A percentile compares a stretch with the other conserved stretches of the same genome.
Evolutionary conservation across 2,113 vertebrate species (phyloP).

Genomic region (Hipposideros armiger): DNA sequence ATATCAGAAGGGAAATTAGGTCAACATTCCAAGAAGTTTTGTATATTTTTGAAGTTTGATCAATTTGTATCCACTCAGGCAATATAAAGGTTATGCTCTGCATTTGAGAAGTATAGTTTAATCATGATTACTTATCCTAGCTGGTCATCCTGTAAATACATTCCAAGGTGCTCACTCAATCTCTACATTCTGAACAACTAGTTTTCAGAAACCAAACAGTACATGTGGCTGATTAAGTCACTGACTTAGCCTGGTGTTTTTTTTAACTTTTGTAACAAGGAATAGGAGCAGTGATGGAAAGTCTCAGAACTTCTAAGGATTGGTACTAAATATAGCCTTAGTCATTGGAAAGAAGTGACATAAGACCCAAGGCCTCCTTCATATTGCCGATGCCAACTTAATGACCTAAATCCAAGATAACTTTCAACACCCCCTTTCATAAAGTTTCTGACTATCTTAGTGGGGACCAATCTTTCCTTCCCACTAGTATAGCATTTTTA

Average conservation of each 20-base stretch:
- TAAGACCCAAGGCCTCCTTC: background rate
- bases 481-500: background rate
- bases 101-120: slow-evolving; percentile 36
- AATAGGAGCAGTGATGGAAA: background rate
- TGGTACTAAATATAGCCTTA: background rate
- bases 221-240: background rate
- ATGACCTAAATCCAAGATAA: background rate
- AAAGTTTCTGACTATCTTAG: background rate
- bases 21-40: slow-evolving; percentile 55
- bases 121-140: background rate
- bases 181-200: background rate
- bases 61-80: slow-evolving; percentile 15
- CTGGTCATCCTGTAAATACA: background rate
- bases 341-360: background rate
- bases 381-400: background rate
- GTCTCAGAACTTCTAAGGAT: background rate
- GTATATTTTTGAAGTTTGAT: slow-evolving; percentile 57
- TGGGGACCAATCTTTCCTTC: background rate
- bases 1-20: slow-evolving; percentile 12
- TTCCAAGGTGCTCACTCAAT: background rate
- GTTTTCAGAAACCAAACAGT: slow-evolving; percentile 26
- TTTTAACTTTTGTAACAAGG: background rate
- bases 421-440: background rate
- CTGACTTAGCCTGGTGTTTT: background rate
- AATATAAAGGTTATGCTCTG: slow-evolving; percentile 55